Conservation (phyloP, 2,888 invertebrate species). For the Microlaimidae sp. region DNA sequence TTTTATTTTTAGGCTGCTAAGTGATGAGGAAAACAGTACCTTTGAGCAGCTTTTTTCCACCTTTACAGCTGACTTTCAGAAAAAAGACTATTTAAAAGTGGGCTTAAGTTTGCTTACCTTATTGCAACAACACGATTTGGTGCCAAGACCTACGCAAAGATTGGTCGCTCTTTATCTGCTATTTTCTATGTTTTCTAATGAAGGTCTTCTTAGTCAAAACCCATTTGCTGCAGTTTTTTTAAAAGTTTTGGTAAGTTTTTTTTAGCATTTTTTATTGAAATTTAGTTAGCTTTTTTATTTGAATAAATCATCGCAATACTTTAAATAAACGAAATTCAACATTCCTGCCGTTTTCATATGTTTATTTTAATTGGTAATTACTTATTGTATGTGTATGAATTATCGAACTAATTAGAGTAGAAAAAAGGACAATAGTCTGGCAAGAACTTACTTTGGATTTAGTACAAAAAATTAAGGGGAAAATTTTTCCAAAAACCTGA, state of each 20-base stretch:
- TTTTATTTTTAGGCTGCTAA: slow-evolving; percentile 20
- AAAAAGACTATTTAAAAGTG: slow-evolving; percentile 57
- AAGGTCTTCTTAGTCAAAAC: slow-evolving; percentile 49
- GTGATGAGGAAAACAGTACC: slow-evolving; percentile 54
- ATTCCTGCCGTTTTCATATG: too few relatives aligned
- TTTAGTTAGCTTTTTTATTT: too few relatives aligned
- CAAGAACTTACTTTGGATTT: too few relatives aligned
- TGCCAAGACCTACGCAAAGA: slow-evolving; percentile 51
- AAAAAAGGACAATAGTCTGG: too few relatives aligned
- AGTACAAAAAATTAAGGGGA: too few relatives aligned
- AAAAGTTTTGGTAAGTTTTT: slow-evolving; percentile 44
- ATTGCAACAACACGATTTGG: slow-evolving; percentile 53
- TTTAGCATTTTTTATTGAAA: too few relatives aligned
- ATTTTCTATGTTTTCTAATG: slow-evolving; percentile 53
- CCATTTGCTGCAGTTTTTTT: slow-evolving; percentile 54
- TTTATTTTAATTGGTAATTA: too few relatives aligned
- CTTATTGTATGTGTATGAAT: too few relatives aligned
- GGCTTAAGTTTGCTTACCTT: slow-evolving; percentile 42
- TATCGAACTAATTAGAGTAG: too few relatives aligned
- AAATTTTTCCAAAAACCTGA: too few relatives aligned
- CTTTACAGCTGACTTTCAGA: slow-evolving; percentile 58
- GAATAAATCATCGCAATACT: too few relatives aligned
- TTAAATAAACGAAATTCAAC: too few relatives aligned
- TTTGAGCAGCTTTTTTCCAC: slow-evolving; percentile 58
- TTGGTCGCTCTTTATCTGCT: slow-evolving; percentile 52